Evolutionary conservation across 2,888 invertebrate genomes (phyloP).

Genomic region (Cancer borealis): DNA sequence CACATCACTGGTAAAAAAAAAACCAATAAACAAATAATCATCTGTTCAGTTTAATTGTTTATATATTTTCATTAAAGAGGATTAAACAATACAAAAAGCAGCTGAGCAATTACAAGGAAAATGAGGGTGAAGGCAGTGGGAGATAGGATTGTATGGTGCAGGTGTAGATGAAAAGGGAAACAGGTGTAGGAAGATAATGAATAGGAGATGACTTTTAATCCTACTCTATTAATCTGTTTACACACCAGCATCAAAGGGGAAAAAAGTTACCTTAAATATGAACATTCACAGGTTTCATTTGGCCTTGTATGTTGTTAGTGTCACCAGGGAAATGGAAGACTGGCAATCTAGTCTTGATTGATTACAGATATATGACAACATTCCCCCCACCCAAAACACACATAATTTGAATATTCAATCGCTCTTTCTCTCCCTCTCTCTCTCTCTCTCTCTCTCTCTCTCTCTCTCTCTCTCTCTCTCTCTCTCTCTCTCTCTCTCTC

Average conservation of each 20-base stretch:
- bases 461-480: constrained; percentile 45
- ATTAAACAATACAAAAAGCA: neutral
- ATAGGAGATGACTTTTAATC: neutral
- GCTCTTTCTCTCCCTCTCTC: neutral
- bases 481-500: constrained; percentile 33
- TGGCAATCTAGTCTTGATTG: too few relatives aligned
- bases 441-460: constrained; percentile 27
- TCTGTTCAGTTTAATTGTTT: neutral
- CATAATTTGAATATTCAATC: neutral
- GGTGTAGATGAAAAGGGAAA: neutral
- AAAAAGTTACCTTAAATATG: neutral
- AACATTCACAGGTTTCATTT: neutral
- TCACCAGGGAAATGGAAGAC: too few relatives aligned
- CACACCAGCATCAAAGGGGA: neutral
- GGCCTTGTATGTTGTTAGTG: too few relatives aligned
- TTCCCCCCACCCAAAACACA: too few relatives aligned
- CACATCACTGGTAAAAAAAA: neutral
- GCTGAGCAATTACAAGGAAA: neutral
- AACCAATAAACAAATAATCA: neutral
- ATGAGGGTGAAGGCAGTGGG: neutral
- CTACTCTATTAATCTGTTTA: neutral
- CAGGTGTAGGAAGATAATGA: neutral
- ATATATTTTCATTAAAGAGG: neutral
- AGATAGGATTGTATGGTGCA: neutral
- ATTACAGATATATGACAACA: too few relatives aligned